Evolutionary conservation across 1,140 invertebrate species (phyloP).

Genomic region (Halotydeus destructor): DNA sequence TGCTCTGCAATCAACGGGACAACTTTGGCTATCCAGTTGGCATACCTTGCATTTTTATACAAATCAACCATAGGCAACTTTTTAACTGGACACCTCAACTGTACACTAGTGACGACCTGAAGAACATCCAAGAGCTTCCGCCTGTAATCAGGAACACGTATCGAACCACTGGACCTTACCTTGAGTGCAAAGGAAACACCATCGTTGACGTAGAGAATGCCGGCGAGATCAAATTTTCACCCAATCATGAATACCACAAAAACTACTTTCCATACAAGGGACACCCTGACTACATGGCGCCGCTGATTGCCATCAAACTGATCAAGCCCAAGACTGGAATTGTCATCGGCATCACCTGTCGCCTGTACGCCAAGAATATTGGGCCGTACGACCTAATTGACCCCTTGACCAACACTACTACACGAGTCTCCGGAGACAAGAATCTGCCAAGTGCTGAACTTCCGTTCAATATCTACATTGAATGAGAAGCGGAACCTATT

Average conservation of each 20-base stretch:
- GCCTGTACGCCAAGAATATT: slow-evolving; percentile 16
- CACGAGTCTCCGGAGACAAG: slow-evolving; percentile 10
- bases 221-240: slow-evolving; percentile 10
- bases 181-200: slow-evolving; percentile 4
- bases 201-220: slow-evolving; percentile 10
- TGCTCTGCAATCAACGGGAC: slow-evolving; percentile 11
- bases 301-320: slow-evolving; percentile 12
- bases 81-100: too few relatives aligned
- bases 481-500: too few relatives aligned
- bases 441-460: slow-evolving; percentile 6
- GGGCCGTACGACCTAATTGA: neutral
- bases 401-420: slow-evolving; percentile 3
- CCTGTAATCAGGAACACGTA: too few relatives aligned
- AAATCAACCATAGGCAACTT: slow-evolving; percentile 12
- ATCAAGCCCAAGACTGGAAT: slow-evolving; percentile 14
- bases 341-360: slow-evolving; percentile 17
- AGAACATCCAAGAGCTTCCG: too few relatives aligned
- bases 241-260: slow-evolving; percentile 8
- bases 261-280: slow-evolving; percentile 9
- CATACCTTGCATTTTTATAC: slow-evolving; percentile 17
- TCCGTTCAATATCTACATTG: slow-evolving; percentile 9
- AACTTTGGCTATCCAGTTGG: slow-evolving; percentile 17
- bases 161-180: slow-evolving; percentile 1
- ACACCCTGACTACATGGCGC: slow-evolving; percentile 11
- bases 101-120: too few relatives aligned